Conservation (phyloP, 2,113 vertebrate genomes). For the Gnathonemus longibarbis region DNA sequence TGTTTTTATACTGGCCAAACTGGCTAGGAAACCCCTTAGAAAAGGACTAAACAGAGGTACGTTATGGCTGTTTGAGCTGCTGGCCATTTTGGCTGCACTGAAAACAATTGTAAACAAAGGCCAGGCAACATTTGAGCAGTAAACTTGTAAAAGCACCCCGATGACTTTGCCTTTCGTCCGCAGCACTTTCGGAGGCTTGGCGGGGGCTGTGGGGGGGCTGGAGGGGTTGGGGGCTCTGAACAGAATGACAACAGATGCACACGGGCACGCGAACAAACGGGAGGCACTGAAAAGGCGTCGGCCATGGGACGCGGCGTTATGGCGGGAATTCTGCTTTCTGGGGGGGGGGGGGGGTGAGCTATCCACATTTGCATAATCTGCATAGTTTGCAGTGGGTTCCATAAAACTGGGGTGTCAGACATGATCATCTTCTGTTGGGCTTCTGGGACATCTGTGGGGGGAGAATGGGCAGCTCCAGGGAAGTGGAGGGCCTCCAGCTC, state of each 20-base stretch:
- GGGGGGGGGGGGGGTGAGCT: neutral
- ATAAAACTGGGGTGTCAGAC: neutral
- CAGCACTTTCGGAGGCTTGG: neutral
- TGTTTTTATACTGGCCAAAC: neutral
- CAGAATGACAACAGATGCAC: neutral
- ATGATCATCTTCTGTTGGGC: neutral
- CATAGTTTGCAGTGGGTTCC: neutral
- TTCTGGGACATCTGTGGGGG: neutral
- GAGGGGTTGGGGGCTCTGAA: neutral
- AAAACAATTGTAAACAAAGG: neutral
- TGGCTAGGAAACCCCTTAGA: neutral
- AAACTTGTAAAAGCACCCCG: neutral
- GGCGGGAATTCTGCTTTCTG: neutral
- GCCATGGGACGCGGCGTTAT: neutral
- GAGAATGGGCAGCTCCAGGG: neutral
- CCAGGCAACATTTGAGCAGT: neutral
- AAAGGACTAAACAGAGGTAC: neutral
- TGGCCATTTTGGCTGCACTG: neutral
- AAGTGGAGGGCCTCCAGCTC: neutral
- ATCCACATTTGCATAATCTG: neutral
- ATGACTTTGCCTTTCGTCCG: neutral
- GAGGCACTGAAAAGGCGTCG: neutral
- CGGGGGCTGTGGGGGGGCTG: neutral
- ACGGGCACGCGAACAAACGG: neutral
- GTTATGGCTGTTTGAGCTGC: neutral